A percentile compares a stretch with the other conserved stretches of the same genome.
These are phyloP conservation scores for Montipora cactus DNA, from an alignment of 64 coral and sea anemone genomes.

Conservation along the genomic window DNA sequence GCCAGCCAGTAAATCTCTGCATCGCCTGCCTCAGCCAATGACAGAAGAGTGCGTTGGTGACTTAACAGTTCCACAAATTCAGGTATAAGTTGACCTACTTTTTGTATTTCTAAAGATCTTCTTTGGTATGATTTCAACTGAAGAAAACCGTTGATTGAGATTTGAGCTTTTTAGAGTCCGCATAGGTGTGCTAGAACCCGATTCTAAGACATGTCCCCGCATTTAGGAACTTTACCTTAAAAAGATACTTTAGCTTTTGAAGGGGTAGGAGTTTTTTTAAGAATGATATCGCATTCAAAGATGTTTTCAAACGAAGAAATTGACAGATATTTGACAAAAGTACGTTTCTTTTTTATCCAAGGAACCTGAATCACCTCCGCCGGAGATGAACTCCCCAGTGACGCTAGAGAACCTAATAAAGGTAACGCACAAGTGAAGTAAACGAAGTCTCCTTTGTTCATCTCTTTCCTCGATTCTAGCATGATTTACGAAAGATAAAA, in stretches of 20 bases:
- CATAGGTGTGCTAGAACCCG: no score
- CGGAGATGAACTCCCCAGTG: constrained; percentile 81
- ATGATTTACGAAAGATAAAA: no score
- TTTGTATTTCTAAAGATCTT: not conserved
- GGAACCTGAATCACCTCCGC: constrained; percentile 60
- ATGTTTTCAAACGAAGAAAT: not conserved
- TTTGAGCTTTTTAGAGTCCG: no score
- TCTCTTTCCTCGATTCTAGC: no score
- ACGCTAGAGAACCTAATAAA: constrained; percentile 73
- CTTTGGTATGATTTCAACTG: not conserved
- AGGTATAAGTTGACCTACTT: constrained; percentile 35
- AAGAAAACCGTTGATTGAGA: no score
- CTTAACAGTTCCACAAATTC: constrained; percentile 65
- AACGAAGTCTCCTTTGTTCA: no score
- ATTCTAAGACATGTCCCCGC: no score
- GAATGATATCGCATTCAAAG: no score
- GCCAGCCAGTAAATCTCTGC: constrained; percentile 74
- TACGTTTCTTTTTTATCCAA: not conserved
- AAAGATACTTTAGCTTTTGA: no score
- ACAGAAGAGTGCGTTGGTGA: constrained; percentile 40
- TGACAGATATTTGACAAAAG: not conserved
- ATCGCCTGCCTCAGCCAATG: constrained; percentile 48
- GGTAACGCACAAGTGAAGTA: constrained; percentile 36
- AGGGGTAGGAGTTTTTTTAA: no score
- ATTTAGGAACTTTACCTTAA: no score